Evolutionary conservation across 2,113 vertebrate genomes (phyloP).

Genomic region (Cinclus mexicanus): DNA sequence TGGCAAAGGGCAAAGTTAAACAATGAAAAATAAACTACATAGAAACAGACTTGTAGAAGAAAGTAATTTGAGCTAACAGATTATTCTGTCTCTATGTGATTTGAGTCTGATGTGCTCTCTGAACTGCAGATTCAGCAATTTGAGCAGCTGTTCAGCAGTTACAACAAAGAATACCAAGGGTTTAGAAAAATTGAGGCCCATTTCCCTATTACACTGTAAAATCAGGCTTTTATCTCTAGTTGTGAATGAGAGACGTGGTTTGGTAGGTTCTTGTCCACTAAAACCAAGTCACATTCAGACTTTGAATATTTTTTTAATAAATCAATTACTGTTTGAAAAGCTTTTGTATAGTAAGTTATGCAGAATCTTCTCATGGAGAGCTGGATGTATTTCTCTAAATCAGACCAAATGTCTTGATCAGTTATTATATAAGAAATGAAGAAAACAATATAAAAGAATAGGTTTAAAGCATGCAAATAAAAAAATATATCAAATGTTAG

Average conservation of each 20-base stretch:
- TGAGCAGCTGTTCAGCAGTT: background rate
- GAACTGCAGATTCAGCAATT: background rate
- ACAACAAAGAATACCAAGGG: background rate
- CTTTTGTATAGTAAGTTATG: background rate
- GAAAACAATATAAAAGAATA: background rate
- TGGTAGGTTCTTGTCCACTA: background rate
- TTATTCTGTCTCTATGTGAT: background rate
- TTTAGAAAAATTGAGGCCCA: background rate
- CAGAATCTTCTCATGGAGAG: background rate
- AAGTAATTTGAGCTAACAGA: background rate
- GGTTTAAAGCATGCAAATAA: background rate
- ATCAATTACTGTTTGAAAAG: background rate
- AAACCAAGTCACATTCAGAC: background rate
- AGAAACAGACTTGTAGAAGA: background rate
- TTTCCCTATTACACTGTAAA: background rate
- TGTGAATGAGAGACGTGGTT: background rate
- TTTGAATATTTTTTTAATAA: background rate
- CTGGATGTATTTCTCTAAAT: background rate
- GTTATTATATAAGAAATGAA: background rate
- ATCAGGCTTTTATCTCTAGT: background rate
- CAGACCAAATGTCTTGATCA: background rate
- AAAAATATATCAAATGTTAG: constrained; percentile 4
- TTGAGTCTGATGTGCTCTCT: background rate
- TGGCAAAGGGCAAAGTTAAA: background rate
- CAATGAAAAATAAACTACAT: background rate